Evolutionary conservation across 2,888 invertebrate species (phyloP), one percentile per base, ranked within the genome.

Genomic region (Drosophila mimica): DNA sequence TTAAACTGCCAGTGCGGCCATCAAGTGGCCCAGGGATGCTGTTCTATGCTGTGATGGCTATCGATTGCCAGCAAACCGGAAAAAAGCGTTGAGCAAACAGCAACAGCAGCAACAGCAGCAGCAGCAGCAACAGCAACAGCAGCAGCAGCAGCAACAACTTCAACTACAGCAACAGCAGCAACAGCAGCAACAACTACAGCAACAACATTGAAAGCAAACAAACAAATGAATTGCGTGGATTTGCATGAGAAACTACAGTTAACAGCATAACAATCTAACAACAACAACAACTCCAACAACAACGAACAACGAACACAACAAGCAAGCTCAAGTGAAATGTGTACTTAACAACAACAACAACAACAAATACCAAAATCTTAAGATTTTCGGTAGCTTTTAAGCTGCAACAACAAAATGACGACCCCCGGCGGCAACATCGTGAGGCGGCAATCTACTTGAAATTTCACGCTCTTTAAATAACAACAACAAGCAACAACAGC

Each of bases 211-310:
- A 59, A 69, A 65, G 65, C 63, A 70, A 76, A 77, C 65, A 82
- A 70, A 76, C 73, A 76, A 74, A 75, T 65, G 75, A 71, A 76
- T 72, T 65, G 83, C 81, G 71, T 71, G 76, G 88, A 83, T 87
- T 88, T 87, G 87, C 88, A 88, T 87, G 89, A 81, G 87, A 88
- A 83, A 88, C 75, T 76, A 73, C 82, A 78, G 83, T 79, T 79
- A 84, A 80, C 76, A 78, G 46, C 64, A 59, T 58, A 71, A 76
- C 73, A 67, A 59, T 31, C 65, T 28, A 65, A 59, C 43, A 58
- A 48, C 40, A 46, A 46, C 57, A 52, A 52, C 25, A 54, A 25
- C 25, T 25, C 1, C 25, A 25, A 25, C 25, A 63, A 62, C 63
- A 63, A 34, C 36, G 13, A 60, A 60, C 33, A 65, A 49, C 60